These are phyloP conservation scores for Tamandua tetradactyla DNA, from an alignment of 2,797 vertebrate species.

Conservation along the genomic window DNA sequence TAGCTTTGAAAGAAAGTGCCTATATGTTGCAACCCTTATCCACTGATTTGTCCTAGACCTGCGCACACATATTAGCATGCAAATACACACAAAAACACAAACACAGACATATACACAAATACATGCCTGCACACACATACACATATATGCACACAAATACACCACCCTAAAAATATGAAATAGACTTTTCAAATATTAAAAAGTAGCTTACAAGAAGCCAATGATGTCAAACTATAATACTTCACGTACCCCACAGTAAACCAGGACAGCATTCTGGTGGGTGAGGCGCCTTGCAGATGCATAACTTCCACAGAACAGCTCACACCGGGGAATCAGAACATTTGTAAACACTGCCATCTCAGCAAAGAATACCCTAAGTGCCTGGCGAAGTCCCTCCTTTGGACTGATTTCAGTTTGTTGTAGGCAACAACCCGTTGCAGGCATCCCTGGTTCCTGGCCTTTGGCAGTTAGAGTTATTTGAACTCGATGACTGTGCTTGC, in stretches of 20 bases:
- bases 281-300: neutral
- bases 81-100: neutral
- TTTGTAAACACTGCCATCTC: neutral
- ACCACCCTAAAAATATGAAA: neutral
- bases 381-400: neutral
- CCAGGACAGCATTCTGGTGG: neutral
- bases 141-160: neutral
- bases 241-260: neutral
- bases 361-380: neutral
- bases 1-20: neutral
- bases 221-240: neutral
- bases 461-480: neutral
- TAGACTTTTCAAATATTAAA: neutral
- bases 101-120: neutral
- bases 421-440: neutral
- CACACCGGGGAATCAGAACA: accelerated
- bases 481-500: neutral
- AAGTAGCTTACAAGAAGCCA: neutral
- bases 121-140: neutral
- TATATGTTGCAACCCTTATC: neutral
- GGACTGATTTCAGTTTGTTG: neutral
- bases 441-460: neutral
- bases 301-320: too few species aligned
- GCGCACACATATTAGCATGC: neutral
- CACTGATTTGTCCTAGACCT: neutral